Percentiles rank a stretch among this genome's conserved stretches.
Evolutionary conservation across 53 echinoderm and acorn worm genomes (phyloP).

Genomic region (Arbacia lixula): DNA sequence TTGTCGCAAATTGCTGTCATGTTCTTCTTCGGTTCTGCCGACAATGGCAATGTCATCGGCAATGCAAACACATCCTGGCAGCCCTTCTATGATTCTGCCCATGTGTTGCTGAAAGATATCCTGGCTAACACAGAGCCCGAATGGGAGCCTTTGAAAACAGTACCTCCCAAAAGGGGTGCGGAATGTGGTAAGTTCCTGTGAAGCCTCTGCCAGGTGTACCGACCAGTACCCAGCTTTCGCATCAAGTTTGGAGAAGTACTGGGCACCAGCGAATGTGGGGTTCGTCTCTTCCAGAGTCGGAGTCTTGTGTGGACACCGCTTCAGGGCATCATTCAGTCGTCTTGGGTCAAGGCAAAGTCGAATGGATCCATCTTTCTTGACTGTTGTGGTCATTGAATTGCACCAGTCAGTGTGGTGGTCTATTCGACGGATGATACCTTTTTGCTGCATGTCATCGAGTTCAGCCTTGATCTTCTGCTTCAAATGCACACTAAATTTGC

Average conservation of each 20-base stretch:
- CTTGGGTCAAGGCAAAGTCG: constrained; percentile 65
- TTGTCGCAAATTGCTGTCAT: constrained; percentile 39
- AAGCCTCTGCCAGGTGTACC: constrained; percentile 54
- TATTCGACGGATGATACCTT: constrained; percentile 58
- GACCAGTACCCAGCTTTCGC: constrained; percentile 84
- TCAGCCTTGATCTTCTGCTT: constrained; percentile 66
- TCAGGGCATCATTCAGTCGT: constrained; percentile 58
- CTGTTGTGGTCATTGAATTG: constrained; percentile 55
- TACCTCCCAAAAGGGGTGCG: constrained; percentile 74
- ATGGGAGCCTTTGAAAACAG: constrained; percentile 69
- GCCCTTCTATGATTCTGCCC: constrained; percentile 52
- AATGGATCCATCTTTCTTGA: constrained; percentile 70
- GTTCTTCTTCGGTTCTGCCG: constrained; percentile 53
- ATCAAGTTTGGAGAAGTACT: constrained; percentile 68
- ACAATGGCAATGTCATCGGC: constrained; percentile 64
- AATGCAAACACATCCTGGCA: constrained; percentile 66
- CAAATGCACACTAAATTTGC: constrained; percentile 72
- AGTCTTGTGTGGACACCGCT: constrained; percentile 62
- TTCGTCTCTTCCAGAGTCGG: constrained; percentile 71
- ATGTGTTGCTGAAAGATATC: constrained; percentile 74
- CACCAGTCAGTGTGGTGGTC: constrained; percentile 72
- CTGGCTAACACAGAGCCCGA: constrained; percentile 69
- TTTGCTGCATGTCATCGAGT: constrained; percentile 56
- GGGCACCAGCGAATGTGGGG: constrained; percentile 59
- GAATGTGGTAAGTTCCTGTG: constrained; percentile 72